phyloP scores from a whole-genome alignment of 2,888 invertebrate species.

The Thymelicus sylvestris region DNA sequence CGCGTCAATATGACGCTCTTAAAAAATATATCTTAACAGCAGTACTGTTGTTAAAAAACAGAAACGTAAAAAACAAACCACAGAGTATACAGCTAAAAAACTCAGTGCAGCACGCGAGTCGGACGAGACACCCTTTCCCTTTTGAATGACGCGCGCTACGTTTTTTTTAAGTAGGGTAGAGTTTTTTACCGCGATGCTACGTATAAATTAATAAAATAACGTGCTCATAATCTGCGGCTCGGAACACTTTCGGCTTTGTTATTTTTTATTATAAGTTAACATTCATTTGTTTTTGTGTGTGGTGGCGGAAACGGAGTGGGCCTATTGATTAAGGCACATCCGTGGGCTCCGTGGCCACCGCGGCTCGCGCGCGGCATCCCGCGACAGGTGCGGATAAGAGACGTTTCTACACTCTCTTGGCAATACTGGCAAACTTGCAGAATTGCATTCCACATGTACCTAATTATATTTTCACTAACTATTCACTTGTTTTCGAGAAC shows the following conservation, averaged over 20 bases:
- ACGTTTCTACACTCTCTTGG: slow-evolving; percentile 42
- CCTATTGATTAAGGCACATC: slow-evolving; percentile 72
- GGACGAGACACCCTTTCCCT: slow-evolving; percentile 82
- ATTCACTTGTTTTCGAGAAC: too few relatives aligned
- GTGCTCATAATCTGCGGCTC: slow-evolving; percentile 81
- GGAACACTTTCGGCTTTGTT: slow-evolving; percentile 83
- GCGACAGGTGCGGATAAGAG: slow-evolving; percentile 71
- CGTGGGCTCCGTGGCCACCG: slow-evolving; percentile 51
- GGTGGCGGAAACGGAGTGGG: slow-evolving; percentile 71
- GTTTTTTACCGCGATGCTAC: slow-evolving; percentile 78
- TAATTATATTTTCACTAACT: too few relatives aligned
- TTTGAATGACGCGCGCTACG: slow-evolving; percentile 81
- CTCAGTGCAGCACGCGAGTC: slow-evolving; percentile 81
- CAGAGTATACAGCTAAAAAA: slow-evolving; percentile 79
- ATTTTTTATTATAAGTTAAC: slow-evolving; percentile 69
- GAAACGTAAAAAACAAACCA: slow-evolving; percentile 82
- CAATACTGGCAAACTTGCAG: background rate
- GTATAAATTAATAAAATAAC: slow-evolving; percentile 85
- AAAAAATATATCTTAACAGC: slow-evolving; percentile 79
- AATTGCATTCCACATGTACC: background rate
- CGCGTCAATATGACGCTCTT: slow-evolving; percentile 78
- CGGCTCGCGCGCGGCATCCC: slow-evolving; percentile 67
- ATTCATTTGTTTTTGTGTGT: slow-evolving; percentile 80
- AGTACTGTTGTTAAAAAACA: slow-evolving; percentile 83
- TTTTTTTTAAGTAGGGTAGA: slow-evolving; percentile 78